Evolutionary conservation across 2,113 vertebrate species (phyloP).

Genomic region (Triplophysa rosa): DNA sequence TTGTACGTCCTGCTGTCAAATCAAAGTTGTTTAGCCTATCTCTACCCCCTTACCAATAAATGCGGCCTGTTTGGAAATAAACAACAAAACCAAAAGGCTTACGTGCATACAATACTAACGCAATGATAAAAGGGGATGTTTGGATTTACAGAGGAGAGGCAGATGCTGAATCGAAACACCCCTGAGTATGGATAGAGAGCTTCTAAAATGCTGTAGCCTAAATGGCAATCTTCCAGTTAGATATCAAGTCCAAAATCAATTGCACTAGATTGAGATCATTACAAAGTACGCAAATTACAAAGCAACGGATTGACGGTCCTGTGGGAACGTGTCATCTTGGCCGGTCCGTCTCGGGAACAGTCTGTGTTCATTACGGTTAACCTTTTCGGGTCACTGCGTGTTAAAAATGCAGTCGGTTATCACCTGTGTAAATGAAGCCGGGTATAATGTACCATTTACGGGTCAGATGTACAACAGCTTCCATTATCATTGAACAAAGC

Average conservation of each 20-base stretch:
- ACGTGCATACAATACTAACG: constrained; percentile 29
- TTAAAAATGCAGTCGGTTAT: constrained; percentile 4
- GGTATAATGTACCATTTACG: background rate
- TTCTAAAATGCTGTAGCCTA: constrained; percentile 36
- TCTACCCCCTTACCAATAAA: constrained; percentile 2
- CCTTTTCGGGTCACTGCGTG: background rate
- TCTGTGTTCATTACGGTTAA: constrained; percentile 36
- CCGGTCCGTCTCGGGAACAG: background rate
- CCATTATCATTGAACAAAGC: constrained; percentile 14
- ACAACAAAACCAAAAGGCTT: constrained; percentile 20
- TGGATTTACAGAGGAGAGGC: constrained; percentile 25
- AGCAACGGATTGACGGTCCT: constrained; percentile 13
- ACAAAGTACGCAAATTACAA: constrained; percentile 29
- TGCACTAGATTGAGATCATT: constrained; percentile 39
- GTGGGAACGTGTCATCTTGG: background rate
- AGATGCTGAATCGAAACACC: constrained; percentile 16
- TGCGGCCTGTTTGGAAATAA: constrained; percentile 3
- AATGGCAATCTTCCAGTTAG: constrained; percentile 45
- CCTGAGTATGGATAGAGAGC: constrained; percentile 5
- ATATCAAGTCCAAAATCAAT: constrained; percentile 44
- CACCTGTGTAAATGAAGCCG: constrained; percentile 6
- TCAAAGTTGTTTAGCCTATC: constrained; percentile 44
- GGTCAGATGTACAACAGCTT: constrained; percentile 26
- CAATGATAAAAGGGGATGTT: constrained; percentile 31
- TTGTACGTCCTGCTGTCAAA: constrained; percentile 50